Conservation (phyloP, 2,797 vertebrate species). For the Pseudochirops corinnae region DNA sequence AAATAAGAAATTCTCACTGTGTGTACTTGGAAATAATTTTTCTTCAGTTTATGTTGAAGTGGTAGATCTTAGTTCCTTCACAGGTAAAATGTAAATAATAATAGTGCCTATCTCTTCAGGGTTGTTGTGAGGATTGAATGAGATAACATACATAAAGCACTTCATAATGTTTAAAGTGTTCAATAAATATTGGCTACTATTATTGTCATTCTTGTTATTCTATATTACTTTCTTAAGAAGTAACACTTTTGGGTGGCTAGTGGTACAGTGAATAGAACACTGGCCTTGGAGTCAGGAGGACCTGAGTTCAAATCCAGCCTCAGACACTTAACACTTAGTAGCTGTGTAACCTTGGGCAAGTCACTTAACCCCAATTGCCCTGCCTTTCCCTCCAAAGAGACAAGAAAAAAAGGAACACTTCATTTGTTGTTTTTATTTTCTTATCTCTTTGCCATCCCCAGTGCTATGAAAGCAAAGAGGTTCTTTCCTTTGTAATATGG, state of each 20-base stretch:
- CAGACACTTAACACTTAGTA: too few relatives aligned
- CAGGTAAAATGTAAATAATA: background rate
- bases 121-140: background rate
- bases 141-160: background rate
- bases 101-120: background rate
- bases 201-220: background rate
- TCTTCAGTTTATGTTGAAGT: background rate
- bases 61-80: background rate
- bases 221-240: background rate
- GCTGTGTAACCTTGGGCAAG: too few relatives aligned
- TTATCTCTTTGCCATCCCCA: background rate
- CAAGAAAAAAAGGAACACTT: too few relatives aligned
- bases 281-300: too few relatives aligned
- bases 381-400: too few relatives aligned
- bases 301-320: too few relatives aligned
- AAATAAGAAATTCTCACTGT: background rate
- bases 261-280: too few relatives aligned
- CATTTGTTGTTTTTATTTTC: too few relatives aligned
- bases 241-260: background rate
- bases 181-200: background rate
- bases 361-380: too few relatives aligned
- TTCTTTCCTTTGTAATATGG: background rate
- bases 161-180: background rate
- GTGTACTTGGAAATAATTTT: background rate
- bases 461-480: background rate